Base-by-base conservation (phyloP, 2,113 vertebrate species). In the Alaudala cheleensis region DNA sequence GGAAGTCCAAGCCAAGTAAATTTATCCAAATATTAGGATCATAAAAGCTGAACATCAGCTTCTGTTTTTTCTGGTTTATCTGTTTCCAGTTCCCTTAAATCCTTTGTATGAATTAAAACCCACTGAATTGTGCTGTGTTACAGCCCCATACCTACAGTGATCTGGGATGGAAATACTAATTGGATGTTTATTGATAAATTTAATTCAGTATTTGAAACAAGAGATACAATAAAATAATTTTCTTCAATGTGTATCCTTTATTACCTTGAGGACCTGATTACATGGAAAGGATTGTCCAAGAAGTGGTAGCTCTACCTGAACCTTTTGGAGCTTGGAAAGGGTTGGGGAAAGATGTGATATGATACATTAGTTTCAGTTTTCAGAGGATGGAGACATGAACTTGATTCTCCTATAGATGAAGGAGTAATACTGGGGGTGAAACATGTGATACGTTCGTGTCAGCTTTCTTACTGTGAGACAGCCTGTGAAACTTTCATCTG, bases 361-460 rank as follows among this genome's bases (percentile, higher is more conserved):
- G 86, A 94, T 90, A 86, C 23, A 4, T 40, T 47, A 60, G 92
- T 83, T 92, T 95, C 83, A 86, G 39, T 80, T 95, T 82, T 81
- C 92, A 77, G 47, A 47, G 23, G 17, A 31, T 51, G 14, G 15
- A 22, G 47, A 28, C 50, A 72, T 5, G 9, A 86, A 71, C 61
- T 91, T 57, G 40, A 44, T 90, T 96, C 62, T 86, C 2, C 13
- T 3, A 0, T 20, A 34, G 33, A 45, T 45, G 40, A 78, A 65
- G 49, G 61, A 29, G 28, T 39, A 50, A 34, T 50, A 15, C 77
- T 53, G 45, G 14, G 23, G 28, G 37, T 77, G 47, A 76, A 88
- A 79, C 23, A 0, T 9, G 74, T 9, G 74, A 93, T 91, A 80
- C 25, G 24, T 76, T 80, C 0, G 4, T 88, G 81, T 95, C 90